Evolutionary conservation across 1,140 invertebrate species (phyloP).

Genomic region (Luehdorfia chinensis): DNA sequence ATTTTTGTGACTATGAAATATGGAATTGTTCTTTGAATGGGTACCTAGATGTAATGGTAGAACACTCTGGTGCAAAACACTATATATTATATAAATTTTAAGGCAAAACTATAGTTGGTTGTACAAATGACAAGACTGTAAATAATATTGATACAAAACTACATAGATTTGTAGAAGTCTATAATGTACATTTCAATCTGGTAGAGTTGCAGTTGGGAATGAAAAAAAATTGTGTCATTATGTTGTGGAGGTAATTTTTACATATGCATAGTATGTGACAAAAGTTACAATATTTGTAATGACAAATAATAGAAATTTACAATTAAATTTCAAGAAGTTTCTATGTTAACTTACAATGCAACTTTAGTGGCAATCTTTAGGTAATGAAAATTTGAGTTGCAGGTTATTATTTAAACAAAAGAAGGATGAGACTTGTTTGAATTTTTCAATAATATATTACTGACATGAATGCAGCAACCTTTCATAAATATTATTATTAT

Average conservation of each 20-base stretch:
- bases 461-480: no score
- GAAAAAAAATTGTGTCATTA: neutral
- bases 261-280: no score
- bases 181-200: constrained; percentile 22
- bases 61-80: constrained; percentile 50
- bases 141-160: constrained; percentile 34
- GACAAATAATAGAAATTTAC: no score
- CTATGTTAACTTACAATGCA: no score
- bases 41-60: constrained; percentile 58
- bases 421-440: no score
- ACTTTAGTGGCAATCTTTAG: no score
- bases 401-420: no score
- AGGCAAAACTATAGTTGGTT: constrained; percentile 49
- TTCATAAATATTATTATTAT: no score
- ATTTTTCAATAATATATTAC: no score
- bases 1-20: constrained; percentile 69
- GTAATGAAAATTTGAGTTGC: no score
- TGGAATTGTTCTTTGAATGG: constrained; percentile 66
- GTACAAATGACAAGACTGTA: constrained; percentile 73
- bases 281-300: no score
- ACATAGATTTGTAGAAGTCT: constrained; percentile 16
- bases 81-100: constrained; percentile 47
- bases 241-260: constrained; percentile 1
- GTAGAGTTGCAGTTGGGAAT: neutral
- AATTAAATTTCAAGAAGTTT: no score